Conservation (phyloP, 2,797 vertebrate species). For the Crocidura indochinensis region DNA sequence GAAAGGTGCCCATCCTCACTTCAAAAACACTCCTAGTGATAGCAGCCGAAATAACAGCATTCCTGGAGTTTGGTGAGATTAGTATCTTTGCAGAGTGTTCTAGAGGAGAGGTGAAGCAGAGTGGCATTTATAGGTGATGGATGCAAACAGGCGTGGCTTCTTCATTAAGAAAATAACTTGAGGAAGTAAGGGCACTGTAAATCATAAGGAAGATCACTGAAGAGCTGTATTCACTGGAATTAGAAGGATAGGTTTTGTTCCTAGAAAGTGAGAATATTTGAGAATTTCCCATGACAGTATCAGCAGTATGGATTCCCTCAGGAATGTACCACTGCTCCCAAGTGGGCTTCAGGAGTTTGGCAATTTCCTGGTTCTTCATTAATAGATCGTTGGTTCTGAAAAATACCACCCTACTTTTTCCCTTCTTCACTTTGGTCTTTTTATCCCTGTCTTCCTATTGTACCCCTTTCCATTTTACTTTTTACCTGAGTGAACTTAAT, state of each 20-base stretch:
- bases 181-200: constrained; percentile 15
- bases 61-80: too few relatives aligned
- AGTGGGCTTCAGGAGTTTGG: constrained; percentile 58
- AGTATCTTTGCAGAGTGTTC: too few relatives aligned
- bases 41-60: too few relatives aligned
- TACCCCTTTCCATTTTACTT: constrained; percentile 2
- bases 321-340: constrained; percentile 61
- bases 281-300: constrained; percentile 70
- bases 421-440: not conserved
- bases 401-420: not conserved
- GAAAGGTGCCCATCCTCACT: too few relatives aligned
- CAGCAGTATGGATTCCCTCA: constrained; percentile 55
- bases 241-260: constrained; percentile 62
- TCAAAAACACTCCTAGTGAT: too few relatives aligned
- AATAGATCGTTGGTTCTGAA: constrained; percentile 58
- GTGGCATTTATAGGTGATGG: too few relatives aligned
- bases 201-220: not conserved
- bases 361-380: constrained; percentile 71
- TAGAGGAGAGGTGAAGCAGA: too few relatives aligned
- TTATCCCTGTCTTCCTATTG: not conserved
- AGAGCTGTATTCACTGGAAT: not conserved
- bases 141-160: too few relatives aligned
- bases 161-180: not conserved
- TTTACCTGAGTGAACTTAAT: constrained; percentile 31
- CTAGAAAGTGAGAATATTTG: constrained; percentile 80